phyloP scores from a whole-genome alignment of 2,797 vertebrate genomes.

The Adelosebastes latens region DNA sequence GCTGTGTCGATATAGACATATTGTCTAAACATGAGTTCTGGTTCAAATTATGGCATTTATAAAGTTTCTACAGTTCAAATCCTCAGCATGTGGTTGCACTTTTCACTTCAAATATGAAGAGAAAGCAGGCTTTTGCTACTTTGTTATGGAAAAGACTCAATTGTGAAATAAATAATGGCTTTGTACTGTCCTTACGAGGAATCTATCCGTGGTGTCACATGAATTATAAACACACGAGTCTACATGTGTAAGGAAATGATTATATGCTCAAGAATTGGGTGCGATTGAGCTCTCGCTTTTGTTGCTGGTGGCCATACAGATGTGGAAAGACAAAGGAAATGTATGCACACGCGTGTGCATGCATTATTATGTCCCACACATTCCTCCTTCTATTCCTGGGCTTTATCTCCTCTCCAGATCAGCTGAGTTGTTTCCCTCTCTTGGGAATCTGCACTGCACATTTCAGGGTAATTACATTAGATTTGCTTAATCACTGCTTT shows the following conservation, averaged over 20 bases:
- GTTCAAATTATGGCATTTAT: conserved; percentile 21
- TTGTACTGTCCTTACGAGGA: conserved; percentile 37
- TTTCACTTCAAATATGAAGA: conserved; percentile 39
- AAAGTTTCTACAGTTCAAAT: conserved; percentile 8
- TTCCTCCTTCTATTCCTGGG: conserved; percentile 22
- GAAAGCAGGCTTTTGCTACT: conserved; percentile 6
- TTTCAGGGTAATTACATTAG: conserved; percentile 68
- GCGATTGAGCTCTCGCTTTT: not conserved
- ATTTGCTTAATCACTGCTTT: conserved; percentile 68
- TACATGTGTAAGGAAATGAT: conserved; percentile 44
- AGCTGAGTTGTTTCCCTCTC: conserved; percentile 50
- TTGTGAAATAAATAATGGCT: conserved; percentile 64
- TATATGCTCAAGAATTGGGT: conserved; percentile 23
- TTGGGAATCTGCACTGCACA: conserved; percentile 43
- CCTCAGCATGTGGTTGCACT: conserved; percentile 53
- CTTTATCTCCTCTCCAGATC: conserved; percentile 56
- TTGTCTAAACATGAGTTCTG: conserved; percentile 20
- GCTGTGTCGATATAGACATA: not conserved
- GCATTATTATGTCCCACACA: conserved; percentile 22
- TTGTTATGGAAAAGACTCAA: conserved; percentile 32
- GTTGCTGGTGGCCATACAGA: conserved; percentile 47
- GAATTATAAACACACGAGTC: conserved; percentile 64
- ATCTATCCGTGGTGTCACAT: conserved; percentile 60
- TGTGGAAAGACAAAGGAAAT: conserved; percentile 44
- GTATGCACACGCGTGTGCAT: conserved; percentile 33